These are phyloP conservation scores for Ctenomys sociabilis DNA, from an alignment of 2,113 vertebrate species.

Conservation along the genomic window DNA sequence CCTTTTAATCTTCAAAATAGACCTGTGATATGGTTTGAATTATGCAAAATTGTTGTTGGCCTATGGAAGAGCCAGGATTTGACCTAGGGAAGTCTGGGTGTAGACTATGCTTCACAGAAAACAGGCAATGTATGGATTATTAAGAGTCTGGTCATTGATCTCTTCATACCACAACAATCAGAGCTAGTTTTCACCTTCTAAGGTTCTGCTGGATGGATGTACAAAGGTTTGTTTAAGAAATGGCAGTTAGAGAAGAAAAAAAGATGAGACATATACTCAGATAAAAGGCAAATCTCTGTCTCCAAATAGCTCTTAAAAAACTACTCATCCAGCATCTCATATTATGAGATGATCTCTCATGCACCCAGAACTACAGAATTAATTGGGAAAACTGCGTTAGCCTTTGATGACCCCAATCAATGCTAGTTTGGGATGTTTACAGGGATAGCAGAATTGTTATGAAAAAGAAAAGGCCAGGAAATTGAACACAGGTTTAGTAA, in stretches of 20 bases:
- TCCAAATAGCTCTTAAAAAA: neutral
- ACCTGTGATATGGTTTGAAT: neutral
- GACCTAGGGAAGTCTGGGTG: neutral
- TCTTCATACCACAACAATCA: neutral
- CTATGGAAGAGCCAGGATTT: neutral
- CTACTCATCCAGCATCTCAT: slow-evolving; percentile 6
- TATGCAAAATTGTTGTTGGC: neutral
- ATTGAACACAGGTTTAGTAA: neutral
- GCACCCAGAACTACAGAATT: slow-evolving; percentile 24
- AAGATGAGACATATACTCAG: neutral
- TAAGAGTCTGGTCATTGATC: accelerated
- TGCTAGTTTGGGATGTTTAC: slow-evolving; percentile 49
- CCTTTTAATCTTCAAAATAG: neutral
- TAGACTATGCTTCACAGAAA: neutral
- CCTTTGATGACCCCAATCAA: slow-evolving; percentile 50
- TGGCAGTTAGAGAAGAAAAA: neutral
- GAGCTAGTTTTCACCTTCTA: neutral
- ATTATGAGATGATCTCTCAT: neutral
- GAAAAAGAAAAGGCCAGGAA: neutral
- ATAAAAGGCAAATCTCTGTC: slow-evolving; percentile 25
- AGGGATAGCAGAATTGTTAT: slow-evolving; percentile 34
- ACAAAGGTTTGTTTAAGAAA: neutral
- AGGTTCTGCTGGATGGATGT: neutral
- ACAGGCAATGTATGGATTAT: accelerated
- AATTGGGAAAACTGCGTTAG: slow-evolving; percentile 61